Conservation (phyloP, 1,140 invertebrate genomes). For the silkworm (Bombyx mori) region DNA sequence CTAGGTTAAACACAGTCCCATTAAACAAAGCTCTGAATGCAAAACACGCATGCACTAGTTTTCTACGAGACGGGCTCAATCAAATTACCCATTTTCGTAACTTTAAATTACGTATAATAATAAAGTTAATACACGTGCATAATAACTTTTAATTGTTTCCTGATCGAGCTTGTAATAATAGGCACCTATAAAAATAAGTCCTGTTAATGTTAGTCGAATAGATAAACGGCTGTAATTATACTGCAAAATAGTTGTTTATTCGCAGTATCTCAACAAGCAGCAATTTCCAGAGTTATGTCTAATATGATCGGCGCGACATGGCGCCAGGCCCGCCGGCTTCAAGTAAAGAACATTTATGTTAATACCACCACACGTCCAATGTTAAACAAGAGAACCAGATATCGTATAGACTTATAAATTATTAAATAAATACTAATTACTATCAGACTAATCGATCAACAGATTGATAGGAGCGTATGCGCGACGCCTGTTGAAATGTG, state of each 20-base stretch:
- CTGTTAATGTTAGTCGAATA: conserved; percentile 29
- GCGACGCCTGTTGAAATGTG: conserved; percentile 17
- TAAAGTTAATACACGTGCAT: neutral
- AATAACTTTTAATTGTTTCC: no score
- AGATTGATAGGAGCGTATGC: conserved; percentile 18
- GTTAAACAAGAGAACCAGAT: no score
- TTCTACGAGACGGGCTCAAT: no score
- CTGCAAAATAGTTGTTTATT: conserved; percentile 53
- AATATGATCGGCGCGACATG: conserved; percentile 52
- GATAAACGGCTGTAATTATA: conserved; percentile 47
- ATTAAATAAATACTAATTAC: conserved; percentile 56
- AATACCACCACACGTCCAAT: no score
- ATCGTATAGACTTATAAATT: conserved; percentile 42
- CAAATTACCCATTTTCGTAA: neutral
- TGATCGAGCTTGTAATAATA: no score
- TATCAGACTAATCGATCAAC: conserved; percentile 48
- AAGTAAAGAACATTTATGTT: conserved; percentile 19
- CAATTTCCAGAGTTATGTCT: conserved; percentile 60
- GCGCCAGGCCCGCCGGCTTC: conserved; percentile 52
- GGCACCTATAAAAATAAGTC: conserved; percentile 17
- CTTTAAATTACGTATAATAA: conserved; percentile 13
- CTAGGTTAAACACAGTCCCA: no score
- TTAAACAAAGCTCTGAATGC: no score
- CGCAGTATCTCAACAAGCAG: conserved; percentile 48
- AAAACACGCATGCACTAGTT: no score